phyloP scores from a whole-genome alignment of 2,797 vertebrate species.

The Siniperca obscura region DNA sequence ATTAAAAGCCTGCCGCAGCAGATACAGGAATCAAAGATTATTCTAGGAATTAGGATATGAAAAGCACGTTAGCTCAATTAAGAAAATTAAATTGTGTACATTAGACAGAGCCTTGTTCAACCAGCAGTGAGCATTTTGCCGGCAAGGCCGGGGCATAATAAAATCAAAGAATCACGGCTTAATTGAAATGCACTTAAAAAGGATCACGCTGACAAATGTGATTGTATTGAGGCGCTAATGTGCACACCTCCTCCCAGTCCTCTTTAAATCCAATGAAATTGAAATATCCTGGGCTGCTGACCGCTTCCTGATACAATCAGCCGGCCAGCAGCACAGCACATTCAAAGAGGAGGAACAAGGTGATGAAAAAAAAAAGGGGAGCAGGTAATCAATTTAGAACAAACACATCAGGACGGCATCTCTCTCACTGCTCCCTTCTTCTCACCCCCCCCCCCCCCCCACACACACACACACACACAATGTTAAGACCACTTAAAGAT shows the following conservation, averaged over 20 bases:
- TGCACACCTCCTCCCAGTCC: conserved; percentile 87
- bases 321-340: conserved; percentile 75
- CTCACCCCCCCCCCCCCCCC: no score
- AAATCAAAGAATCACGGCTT: conserved; percentile 95
- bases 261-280: conserved; percentile 96
- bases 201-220: conserved; percentile 97
- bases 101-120: conserved; percentile 90
- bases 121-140: conserved; percentile 88
- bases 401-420: conserved; percentile 84
- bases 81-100: conserved; percentile 98
- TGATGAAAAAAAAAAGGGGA: conserved; percentile 50
- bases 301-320: conserved; percentile 92
- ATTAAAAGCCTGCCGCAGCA: conserved; percentile 89
- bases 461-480: conserved; percentile 66
- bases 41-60: conserved; percentile 95
- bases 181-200: conserved; percentile 99
- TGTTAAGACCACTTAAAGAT: conserved; percentile 87
- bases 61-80: conserved; percentile 97
- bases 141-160: conserved; percentile 90
- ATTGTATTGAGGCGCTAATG: conserved; percentile 94
- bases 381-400: conserved; percentile 92
- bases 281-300: conserved; percentile 89
- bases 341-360: conserved; percentile 53
- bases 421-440: conserved; percentile 64
- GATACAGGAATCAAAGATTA: conserved; percentile 91